Base-by-base conservation (phyloP, 2,888 invertebrate genomes). In the Folsomia manolachei region DNA sequence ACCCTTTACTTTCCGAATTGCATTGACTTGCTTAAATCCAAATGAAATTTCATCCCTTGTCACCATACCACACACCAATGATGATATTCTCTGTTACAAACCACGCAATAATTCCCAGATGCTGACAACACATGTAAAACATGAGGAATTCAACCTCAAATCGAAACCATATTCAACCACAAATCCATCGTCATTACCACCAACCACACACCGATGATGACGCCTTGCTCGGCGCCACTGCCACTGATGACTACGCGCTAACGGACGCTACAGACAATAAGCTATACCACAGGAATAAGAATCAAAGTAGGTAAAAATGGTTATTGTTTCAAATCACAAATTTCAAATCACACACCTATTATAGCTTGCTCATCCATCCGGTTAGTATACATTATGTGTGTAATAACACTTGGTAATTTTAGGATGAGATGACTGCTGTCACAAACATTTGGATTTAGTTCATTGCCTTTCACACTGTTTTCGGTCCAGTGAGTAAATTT, bases 11-110 rank as follows among this genome's bases (percentile, higher is more conserved):
- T 39, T 39, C 39, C 14, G 39, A 39, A 39, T 14, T 9, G 2
- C 2, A 23, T 51, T 62, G 60, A 63, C 52, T 69, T 73, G 69
- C 63, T 27, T 67, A 74, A 53, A 19, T 19, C 18, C 73, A 27
- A 73, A 72, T 79, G 77, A 77, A 79, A 74, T 72, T 76, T 77
- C 76, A 77, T 76, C 79, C 79, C 74, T 77, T 77, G 74, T 74
- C 76, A 74, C 74, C 9, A 11, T 18, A 51, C 51, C 51, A 56
- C 18, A 56, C 18, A 56, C 56, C 56, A n/a, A 73, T 71, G n/a
- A n/a, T n/a, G n/a, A n/a, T n/a, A n/a, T n/a, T n/a, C n/a, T n/a
- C n/a, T n/a, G n/a, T n/a, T n/a, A n/a, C n/a, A n/a, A n/a, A 63
- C 63, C 63, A 63, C 69, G 73, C 71, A 69, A 74, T 74, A 74